Evolutionary conservation across 2,797 vertebrate species (phyloP), one percentile per base, ranked within the genome.

Genomic region (Denticeps clupeoides): DNA sequence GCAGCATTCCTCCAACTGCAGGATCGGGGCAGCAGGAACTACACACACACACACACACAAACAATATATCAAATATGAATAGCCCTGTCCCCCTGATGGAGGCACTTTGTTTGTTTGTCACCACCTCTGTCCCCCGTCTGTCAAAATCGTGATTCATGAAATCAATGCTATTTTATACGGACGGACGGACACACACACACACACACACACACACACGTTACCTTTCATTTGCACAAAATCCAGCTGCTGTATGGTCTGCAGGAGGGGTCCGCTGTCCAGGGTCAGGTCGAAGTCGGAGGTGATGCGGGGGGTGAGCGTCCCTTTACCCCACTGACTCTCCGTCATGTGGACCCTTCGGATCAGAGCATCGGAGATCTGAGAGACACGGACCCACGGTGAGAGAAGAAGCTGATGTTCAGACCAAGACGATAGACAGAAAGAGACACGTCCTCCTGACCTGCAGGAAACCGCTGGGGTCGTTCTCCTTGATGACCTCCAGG

Each of bases 141-240:
- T n/a, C n/a, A n/a, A n/a, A n/a, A n/a, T n/a, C n/a, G n/a, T n/a
- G n/a, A n/a, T n/a, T n/a, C n/a, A n/a, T n/a, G n/a, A n/a, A n/a
- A n/a, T n/a, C n/a, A n/a, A n/a, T n/a, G n/a, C n/a, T n/a, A n/a
- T n/a, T n/a, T n/a, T 27, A 52, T 19, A 12, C 28, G 21, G 25
- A 29, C 8, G 9, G n/a, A 38, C 50, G 22, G 23, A n/a, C 27
- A 13, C 26, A 27, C 15, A 55, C 9, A 43, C 53, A 47, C 41
- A 43, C 13, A 18, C 13, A 41, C 12, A 26, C 12, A 18, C 2
- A 35, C 31, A 41, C 7, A 25, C n/a, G 6, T 48, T 77, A 99
- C 95, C 89, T 90, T 97, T 97, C 89, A 97, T 92, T 74, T 98
- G 93, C 9, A 99, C 85, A 0, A 99, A 99, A 79, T 98, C 95